Conservation (phyloP, 2,113 vertebrate species). For the Nibea albiflora region DNA sequence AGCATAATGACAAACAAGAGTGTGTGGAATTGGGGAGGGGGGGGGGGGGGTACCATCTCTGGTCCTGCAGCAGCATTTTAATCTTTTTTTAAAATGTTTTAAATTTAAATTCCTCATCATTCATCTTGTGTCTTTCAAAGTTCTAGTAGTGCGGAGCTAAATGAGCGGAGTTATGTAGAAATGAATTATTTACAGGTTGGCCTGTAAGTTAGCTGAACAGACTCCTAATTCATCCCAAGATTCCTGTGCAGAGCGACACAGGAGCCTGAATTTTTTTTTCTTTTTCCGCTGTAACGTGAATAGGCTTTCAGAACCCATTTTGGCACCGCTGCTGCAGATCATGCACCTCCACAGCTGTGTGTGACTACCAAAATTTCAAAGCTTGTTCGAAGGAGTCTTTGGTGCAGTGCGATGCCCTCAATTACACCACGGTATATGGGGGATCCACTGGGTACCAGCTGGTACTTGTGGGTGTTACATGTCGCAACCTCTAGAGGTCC, state of each 20-base stretch:
- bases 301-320: background rate
- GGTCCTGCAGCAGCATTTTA: background rate
- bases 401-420: background rate
- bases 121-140: background rate
- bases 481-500: constrained; percentile 26
- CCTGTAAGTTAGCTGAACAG: background rate
- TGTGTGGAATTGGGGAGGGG: background rate
- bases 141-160: background rate
- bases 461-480: constrained; percentile 21
- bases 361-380: background rate
- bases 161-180: background rate
- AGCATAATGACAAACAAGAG: background rate
- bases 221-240: background rate
- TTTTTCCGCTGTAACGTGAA: constrained; percentile 11
- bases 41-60: no score
- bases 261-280: background rate
- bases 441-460: constrained; percentile 1
- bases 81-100: background rate
- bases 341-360: background rate
- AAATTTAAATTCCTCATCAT: background rate
- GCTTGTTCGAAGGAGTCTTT: background rate
- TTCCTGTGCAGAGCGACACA: background rate
- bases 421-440: background rate
- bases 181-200: background rate
- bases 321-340: background rate